phyloP scores from a whole-genome alignment of 2,888 invertebrate species.

The Lasioglossum zephyrum region DNA sequence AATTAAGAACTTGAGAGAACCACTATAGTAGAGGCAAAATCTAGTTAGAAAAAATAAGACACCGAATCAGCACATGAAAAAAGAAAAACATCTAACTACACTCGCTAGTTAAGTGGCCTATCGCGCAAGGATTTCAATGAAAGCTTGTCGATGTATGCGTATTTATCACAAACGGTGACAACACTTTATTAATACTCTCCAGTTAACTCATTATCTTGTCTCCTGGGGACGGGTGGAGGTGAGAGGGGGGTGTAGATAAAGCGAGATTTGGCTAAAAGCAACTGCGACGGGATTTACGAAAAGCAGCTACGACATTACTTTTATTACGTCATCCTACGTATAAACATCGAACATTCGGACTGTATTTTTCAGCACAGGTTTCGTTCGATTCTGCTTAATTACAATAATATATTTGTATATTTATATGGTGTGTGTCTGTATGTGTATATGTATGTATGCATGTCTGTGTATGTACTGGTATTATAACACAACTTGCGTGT shows the following conservation, averaged over 20 bases:
- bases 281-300: conserved; percentile 65
- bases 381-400: conserved; percentile 58
- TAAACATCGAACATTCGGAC: conserved; percentile 63
- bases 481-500: background rate
- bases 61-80: background rate
- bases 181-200: conserved; percentile 64
- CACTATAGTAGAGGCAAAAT: background rate
- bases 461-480: background rate
- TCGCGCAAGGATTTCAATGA: conserved; percentile 54
- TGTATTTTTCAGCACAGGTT: conserved; percentile 63
- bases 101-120: background rate
- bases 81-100: background rate
- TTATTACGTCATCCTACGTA: conserved; percentile 70
- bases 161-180: conserved; percentile 65
- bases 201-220: conserved; percentile 49
- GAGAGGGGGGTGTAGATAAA: conserved; percentile 53
- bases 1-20: background rate
- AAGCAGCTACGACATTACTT: conserved; percentile 69
- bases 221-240: conserved; percentile 47
- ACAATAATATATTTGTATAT: conserved; percentile 57
- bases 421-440: conserved; percentile 17
- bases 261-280: conserved; percentile 57
- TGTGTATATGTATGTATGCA: background rate
- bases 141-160: conserved; percentile 40
- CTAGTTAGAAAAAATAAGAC: conserved; percentile 5